phyloP scores from a whole-genome alignment of 2,113 vertebrate species.

The Callipepla squamata region DNA sequence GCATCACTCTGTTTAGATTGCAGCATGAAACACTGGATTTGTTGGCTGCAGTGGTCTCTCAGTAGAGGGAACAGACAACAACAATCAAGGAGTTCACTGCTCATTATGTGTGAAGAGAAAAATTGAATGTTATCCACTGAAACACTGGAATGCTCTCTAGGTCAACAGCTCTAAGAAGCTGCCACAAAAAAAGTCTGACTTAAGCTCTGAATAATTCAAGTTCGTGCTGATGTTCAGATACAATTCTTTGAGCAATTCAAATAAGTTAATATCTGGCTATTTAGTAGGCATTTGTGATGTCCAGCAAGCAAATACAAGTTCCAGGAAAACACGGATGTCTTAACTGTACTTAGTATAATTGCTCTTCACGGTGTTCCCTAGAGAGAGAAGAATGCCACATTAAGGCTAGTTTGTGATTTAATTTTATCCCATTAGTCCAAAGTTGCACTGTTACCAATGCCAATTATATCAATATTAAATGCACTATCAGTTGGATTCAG shows the following conservation, averaged over 20 bases:
- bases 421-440: not conserved
- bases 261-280: not conserved
- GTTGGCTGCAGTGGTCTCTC: constrained; percentile 77
- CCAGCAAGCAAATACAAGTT: not conserved
- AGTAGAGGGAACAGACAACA: constrained; percentile 76
- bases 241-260: not conserved
- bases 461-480: not conserved
- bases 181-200: not conserved
- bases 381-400: not conserved
- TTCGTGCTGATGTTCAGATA: not conserved
- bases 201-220: not conserved
- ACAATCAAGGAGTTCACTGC: constrained; percentile 64
- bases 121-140: constrained; percentile 23
- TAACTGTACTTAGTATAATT: fast-evolving
- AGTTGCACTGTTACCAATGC: not conserved
- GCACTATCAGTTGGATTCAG: not conserved
- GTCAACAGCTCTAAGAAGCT: constrained; percentile 28
- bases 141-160: not conserved
- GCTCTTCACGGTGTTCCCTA: not conserved
- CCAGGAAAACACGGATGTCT: not conserved
- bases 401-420: not conserved
- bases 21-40: constrained; percentile 69
- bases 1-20: constrained; percentile 86
- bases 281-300: not conserved
- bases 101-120: constrained; percentile 68